These are phyloP conservation scores for Chrysemys picta DNA, from an alignment of 2,113 vertebrate species.

Conservation along the genomic window DNA sequence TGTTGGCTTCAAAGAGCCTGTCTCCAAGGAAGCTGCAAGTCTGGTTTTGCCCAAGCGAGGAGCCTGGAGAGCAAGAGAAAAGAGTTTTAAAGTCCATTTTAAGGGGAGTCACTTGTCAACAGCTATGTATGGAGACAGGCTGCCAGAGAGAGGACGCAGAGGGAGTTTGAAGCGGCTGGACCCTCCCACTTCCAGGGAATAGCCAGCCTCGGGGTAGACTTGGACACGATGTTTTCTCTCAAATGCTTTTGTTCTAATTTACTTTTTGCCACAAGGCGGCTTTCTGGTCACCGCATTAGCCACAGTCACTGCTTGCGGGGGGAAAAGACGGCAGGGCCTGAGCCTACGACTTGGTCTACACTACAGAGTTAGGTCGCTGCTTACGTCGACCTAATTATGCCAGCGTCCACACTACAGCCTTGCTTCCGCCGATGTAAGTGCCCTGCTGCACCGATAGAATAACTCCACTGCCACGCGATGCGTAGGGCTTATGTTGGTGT, in stretches of 20 bases:
- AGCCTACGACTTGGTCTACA: background rate
- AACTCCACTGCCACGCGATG: no score
- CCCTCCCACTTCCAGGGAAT: background rate
- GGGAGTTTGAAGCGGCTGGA: background rate
- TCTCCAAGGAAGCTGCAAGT: background rate
- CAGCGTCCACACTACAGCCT: no score
- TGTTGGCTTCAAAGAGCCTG: background rate
- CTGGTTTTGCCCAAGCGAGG: background rate
- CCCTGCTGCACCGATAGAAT: no score
- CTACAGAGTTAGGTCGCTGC: no score
- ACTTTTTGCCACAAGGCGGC: background rate
- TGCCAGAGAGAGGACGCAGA: conserved; percentile 1
- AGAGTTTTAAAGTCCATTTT: background rate
- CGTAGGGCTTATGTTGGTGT: no score
- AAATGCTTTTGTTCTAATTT: background rate
- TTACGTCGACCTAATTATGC: no score
- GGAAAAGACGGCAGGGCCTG: background rate
- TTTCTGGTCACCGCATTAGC: background rate
- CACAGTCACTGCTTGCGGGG: background rate
- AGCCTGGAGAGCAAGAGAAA: background rate
- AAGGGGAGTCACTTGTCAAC: background rate
- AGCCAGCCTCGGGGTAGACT: background rate
- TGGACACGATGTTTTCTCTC: background rate
- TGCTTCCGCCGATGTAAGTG: no score
- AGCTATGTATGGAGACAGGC: background rate